Evolutionary conservation across 2,113 vertebrate species (phyloP).

Genomic region (Dasypus novemcinctus): DNA sequence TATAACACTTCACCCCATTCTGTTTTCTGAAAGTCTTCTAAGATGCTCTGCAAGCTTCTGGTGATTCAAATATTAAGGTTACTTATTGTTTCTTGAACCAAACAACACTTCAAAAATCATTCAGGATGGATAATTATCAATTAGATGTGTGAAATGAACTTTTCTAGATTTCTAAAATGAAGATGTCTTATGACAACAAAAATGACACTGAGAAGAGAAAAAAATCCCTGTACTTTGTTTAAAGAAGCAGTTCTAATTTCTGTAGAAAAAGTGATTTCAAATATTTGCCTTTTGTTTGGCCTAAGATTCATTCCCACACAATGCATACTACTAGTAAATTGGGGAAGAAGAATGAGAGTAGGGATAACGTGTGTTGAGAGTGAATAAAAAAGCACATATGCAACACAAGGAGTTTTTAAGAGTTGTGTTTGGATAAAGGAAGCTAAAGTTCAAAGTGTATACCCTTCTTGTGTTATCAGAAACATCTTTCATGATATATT

Average conservation of each 20-base stretch:
- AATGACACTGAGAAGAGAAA: neutral
- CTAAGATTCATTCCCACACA: neutral
- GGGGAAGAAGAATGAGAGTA: neutral
- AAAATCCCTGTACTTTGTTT: neutral
- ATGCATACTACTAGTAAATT: fast-evolving
- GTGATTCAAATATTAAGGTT: neutral
- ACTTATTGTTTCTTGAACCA: neutral
- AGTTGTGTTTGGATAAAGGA: neutral
- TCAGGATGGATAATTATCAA: neutral
- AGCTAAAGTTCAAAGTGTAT: neutral
- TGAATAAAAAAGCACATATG: no score
- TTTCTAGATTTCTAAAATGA: neutral
- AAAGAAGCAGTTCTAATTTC: neutral
- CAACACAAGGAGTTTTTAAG: neutral
- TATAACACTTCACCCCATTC: neutral
- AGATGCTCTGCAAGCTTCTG: neutral
- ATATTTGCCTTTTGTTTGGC: neutral
- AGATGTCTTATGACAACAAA: neutral
- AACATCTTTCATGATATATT: neutral
- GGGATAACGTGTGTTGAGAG: no score
- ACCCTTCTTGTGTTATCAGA: neutral
- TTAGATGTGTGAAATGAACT: neutral
- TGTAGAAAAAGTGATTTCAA: neutral
- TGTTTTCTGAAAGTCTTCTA: neutral
- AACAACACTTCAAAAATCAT: neutral